Evolutionary conservation across 2,888 invertebrate genomes (phyloP), one percentile per base, ranked within the genome.

Genomic region (Lithosia quadra): DNA sequence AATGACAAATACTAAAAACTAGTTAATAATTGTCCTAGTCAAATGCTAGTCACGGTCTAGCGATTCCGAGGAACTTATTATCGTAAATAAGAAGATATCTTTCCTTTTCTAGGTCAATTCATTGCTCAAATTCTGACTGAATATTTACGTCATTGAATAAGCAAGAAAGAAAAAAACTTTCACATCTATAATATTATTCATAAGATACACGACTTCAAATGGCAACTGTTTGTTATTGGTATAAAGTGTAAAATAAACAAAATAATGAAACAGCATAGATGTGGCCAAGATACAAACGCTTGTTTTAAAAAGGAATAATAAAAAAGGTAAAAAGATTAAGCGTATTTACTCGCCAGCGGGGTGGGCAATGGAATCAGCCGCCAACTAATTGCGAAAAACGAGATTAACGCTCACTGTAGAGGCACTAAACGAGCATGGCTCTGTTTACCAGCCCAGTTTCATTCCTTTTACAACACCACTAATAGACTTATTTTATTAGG

Each of bases 341-440:
- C 82, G 87, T 88, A 88, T 90, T 91, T 86, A 89, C 88, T 86
- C 85, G 36, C 84, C 80, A 70, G 85, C 77, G 85, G 85, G 88
- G 86, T 84, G 86, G 87, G 88, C 87, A 89, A 90, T 88, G 90
- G 86, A 89, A 84, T 88, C 88, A 85, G 88, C 88, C 87, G 89
- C 87, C 87, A 86, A 91, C 92, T 92, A 92, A 94, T 93, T 92
- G 92, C 90, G 90, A 90, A 90, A 91, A 93, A 93, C 91, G 87
- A 92, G 92, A 93, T 93, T 93, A 93, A 92, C 92, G 90, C 91
- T 87, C 88, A 88, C 88, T 85, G 88, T 88, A 90, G 85, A 88
- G 86, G 86, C 90, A 90, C 89, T 91, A 90, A 91, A 91, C 88
- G 86, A 85, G 87, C 88, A 89, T 88, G 88, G 85, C 88, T 88